phyloP scores from a whole-genome alignment of 2,113 vertebrate species.

The Stegostoma tigrinum region DNA sequence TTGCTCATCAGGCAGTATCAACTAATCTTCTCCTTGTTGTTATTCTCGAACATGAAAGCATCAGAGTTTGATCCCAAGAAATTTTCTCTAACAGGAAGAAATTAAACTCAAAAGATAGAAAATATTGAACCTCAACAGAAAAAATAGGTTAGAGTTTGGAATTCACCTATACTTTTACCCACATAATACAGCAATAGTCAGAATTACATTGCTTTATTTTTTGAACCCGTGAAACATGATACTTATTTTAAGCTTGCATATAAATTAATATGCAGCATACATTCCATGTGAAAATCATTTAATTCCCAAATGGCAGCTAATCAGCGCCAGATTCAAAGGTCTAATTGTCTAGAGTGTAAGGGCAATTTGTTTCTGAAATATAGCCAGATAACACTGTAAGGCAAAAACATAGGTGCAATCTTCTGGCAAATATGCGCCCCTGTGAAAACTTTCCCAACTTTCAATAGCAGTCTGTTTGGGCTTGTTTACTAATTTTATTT shows the following conservation, averaged over 20 bases:
- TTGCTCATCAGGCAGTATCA: neutral
- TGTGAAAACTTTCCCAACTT: neutral
- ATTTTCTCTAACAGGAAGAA: neutral
- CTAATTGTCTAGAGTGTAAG: neutral
- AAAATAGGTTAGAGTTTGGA: neutral
- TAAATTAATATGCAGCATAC: neutral
- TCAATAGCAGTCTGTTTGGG: slow-evolving; percentile 21
- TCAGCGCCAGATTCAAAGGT: slow-evolving; percentile 15
- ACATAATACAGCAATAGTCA: neutral
- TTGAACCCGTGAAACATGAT: neutral
- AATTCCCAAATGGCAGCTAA: neutral
- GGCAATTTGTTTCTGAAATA: slow-evolving; percentile 26
- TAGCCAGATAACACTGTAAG: neutral
- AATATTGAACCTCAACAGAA: neutral
- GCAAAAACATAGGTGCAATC: slow-evolving; percentile 4
- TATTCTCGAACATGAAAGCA: neutral
- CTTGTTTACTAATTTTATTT: neutral
- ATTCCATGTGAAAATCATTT: neutral
- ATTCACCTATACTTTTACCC: neutral
- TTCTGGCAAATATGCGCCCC: neutral
- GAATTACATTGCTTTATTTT: neutral
- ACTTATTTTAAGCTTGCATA: neutral
- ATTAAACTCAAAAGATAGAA: neutral
- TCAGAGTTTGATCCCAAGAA: neutral
- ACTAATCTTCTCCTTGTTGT: neutral